Conservation (phyloP, 2,888 invertebrate species). For the Eustalomyia histrio region DNA sequence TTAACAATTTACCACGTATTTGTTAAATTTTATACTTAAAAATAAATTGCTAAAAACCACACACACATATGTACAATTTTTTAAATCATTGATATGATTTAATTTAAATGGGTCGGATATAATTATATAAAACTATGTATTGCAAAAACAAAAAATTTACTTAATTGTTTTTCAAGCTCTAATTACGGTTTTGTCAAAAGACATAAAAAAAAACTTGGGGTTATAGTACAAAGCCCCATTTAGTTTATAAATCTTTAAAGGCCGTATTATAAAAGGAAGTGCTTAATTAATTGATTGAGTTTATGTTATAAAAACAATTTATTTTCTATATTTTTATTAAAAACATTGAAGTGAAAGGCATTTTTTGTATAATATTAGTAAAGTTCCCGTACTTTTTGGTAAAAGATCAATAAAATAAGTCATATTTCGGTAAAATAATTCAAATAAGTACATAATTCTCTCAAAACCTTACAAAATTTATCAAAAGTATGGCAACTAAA, state of each 20-base stretch:
- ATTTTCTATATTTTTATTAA: conserved; percentile 6
- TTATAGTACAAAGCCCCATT: conserved; percentile 6
- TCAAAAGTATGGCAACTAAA: too few species aligned
- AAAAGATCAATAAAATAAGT: too few species aligned
- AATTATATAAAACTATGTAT: background rate
- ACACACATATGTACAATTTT: too few species aligned
- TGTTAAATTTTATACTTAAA: background rate
- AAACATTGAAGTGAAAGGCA: conserved; percentile 51
- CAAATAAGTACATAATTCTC: too few species aligned
- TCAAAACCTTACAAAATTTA: too few species aligned
- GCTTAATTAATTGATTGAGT: background rate
- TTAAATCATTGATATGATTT: conserved; percentile 6
- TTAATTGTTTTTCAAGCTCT: conserved; percentile 4
- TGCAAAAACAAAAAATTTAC: background rate
- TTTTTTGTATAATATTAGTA: too few species aligned
- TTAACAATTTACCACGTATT: conserved; percentile 3
- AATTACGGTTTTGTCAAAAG: background rate
- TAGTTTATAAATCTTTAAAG: background rate
- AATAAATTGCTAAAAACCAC: background rate
- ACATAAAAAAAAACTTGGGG: background rate
- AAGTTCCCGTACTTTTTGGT: too few species aligned
- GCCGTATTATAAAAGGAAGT: background rate
- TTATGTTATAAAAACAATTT: background rate
- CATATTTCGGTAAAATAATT: too few species aligned
- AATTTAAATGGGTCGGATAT: background rate